Conservation (phyloP, 2,888 invertebrate species). For the Drosophila merina region DNA sequence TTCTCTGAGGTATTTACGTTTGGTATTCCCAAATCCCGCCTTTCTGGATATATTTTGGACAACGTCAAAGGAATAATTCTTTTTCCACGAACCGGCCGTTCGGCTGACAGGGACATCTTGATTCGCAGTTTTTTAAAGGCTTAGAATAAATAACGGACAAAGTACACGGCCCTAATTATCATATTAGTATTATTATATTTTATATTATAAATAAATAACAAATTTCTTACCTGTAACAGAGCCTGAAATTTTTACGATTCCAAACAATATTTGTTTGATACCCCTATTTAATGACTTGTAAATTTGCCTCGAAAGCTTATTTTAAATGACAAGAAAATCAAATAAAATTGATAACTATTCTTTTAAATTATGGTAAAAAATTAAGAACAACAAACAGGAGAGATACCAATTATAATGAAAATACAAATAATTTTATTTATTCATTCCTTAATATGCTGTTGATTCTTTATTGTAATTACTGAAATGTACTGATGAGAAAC, state of each 20-base stretch:
- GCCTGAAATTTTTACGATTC: neutral
- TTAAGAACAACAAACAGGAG: too few relatives aligned
- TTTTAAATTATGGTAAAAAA: too few relatives aligned
- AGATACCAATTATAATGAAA: too few relatives aligned
- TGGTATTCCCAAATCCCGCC: neutral
- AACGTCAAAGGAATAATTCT: neutral
- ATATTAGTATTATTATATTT: neutral
- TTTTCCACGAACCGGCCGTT: neutral
- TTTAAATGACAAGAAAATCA: neutral
- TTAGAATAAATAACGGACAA: neutral
- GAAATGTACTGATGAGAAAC: constrained; percentile 51
- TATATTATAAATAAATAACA: neutral
- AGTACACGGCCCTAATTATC: neutral
- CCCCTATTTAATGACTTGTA: neutral
- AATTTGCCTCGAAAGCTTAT: neutral
- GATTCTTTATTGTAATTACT: constrained; percentile 61
- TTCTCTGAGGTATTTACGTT: neutral
- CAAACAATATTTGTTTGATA: neutral
- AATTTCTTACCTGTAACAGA: neutral
- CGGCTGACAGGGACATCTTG: neutral
- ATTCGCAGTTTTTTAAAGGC: neutral
- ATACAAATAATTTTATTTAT: constrained; percentile 36
- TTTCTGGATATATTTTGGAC: constrained; percentile 1
- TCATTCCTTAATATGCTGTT: constrained; percentile 65
- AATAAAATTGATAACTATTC: neutral